These are phyloP conservation scores for Chymomyza costata DNA, from an alignment of 1,140 invertebrate species.

Conservation along the genomic window DNA sequence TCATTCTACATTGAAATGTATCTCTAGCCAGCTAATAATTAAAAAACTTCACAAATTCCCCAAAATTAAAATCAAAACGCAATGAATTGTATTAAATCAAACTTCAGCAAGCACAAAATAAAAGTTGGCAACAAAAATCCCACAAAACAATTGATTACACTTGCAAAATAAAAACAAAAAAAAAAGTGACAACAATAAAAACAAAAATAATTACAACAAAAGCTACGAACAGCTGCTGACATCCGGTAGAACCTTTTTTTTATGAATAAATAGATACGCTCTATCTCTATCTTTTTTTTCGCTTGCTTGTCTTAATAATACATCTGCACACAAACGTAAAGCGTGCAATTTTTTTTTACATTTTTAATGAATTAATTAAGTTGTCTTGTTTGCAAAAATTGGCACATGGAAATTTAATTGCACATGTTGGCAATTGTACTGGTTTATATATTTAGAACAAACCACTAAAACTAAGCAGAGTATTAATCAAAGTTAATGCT, in stretches of 20 bases:
- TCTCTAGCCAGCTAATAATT: no score
- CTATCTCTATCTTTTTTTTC: slow-evolving; percentile 22
- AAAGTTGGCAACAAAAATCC: slow-evolving; percentile 19
- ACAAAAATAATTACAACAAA: not conserved
- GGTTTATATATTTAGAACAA: no score
- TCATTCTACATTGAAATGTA: no score
- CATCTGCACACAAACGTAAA: slow-evolving; percentile 52
- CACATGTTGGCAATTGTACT: no score
- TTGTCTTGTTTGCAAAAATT: slow-evolving; percentile 30
- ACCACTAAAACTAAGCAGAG: no score
- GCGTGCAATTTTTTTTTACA: slow-evolving; percentile 44
- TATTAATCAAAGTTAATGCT: no score
- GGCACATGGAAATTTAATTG: slow-evolving; percentile 28
- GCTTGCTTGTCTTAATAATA: slow-evolving; percentile 46
- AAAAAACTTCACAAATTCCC: no score
- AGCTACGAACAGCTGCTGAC: slow-evolving; percentile 13
- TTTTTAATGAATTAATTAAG: slow-evolving; percentile 57
- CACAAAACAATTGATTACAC: slow-evolving; percentile 47
- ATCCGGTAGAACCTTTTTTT: slow-evolving; percentile 50
- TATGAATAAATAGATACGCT: slow-evolving; percentile 32
- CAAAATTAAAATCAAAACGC: slow-evolving; percentile 42
- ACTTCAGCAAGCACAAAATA: no score
- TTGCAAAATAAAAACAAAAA: slow-evolving; percentile 45
- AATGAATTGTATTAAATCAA: slow-evolving; percentile 34
- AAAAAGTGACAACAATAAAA: slow-evolving; percentile 2